Percentiles rank a stretch among this genome's conserved stretches.
These are phyloP conservation scores for Spea multiplicata DNA, from an alignment of 2,113 vertebrate genomes.

Conservation along the genomic window DNA sequence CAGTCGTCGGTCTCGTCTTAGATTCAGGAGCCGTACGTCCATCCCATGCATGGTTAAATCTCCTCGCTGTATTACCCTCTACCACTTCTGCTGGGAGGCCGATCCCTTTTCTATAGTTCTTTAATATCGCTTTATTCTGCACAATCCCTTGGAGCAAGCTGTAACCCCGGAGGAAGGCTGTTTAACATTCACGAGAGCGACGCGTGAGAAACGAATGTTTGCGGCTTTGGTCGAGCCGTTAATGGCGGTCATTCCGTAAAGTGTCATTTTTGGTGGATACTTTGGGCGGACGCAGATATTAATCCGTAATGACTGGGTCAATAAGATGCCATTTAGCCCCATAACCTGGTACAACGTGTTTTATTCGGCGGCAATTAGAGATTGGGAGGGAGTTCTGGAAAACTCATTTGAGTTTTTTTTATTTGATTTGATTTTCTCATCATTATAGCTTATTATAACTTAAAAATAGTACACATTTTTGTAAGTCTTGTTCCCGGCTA, in stretches of 20 bases:
- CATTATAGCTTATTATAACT: no score
- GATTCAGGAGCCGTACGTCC: no score
- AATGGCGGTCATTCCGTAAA: neutral
- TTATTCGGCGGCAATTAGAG: constrained; percentile 1
- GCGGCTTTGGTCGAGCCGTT: no score
- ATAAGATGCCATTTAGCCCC: constrained; percentile 12
- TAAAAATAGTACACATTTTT: no score
- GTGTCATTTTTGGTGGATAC: constrained; percentile 18
- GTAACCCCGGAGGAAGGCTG: neutral
- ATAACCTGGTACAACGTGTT: neutral
- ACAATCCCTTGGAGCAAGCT: neutral
- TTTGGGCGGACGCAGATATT: neutral
- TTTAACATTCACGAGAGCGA: neutral
- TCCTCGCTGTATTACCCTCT: no score
- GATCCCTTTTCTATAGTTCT: neutral
- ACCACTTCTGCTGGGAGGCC: no score
- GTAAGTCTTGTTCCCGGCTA: no score
- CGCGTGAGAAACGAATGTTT: neutral
- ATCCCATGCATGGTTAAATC: no score
- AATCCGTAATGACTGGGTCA: constrained; percentile 23
- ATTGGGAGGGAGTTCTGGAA: neutral
- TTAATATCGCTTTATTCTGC: neutral
- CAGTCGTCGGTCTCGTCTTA: no score
- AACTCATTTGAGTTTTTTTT: neutral
- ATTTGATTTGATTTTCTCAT: neutral